Evolutionary conservation across 2,888 invertebrate genomes (phyloP), one percentile per base, ranked within the genome.

Genomic region (Aphelenchoides bicaudatus): DNA sequence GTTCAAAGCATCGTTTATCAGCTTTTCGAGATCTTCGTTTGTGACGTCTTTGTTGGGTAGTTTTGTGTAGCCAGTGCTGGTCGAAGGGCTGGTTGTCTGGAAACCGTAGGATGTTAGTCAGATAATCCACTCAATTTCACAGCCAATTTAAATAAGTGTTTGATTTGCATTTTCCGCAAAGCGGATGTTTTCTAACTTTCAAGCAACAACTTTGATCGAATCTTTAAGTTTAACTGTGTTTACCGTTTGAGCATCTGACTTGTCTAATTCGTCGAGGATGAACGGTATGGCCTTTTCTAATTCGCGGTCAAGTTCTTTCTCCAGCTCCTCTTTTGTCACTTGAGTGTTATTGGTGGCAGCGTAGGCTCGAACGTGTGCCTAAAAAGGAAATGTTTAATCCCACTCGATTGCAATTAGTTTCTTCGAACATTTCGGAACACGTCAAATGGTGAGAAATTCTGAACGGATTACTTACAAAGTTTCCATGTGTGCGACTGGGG

Each of bases 211-310:
- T n/a, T n/a, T n/a, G n/a, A n/a, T n/a, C n/a, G n/a, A n/a, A n/a
- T n/a, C n/a, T n/a, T n/a, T n/a, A n/a, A n/a, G n/a, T n/a, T n/a
- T n/a, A n/a, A n/a, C n/a, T n/a, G n/a, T n/a, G n/a, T n/a, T 43
- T 43, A 43, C 43, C 2, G 8, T 54, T 52, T 21, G 53, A 8
- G 28, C 55, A 58, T 27, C 53, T 27, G 4, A 29, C 16, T 60
- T 54, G 10, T 65, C 58, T 10, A 62, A 47, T 38, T 68, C 64
- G n/a, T 67, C 63, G 28, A 67, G 39, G 23, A 63, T 59, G 30
- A 59, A 23, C 10, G 66, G 62, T 39, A 63, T 65, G 6, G 66
- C 47, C 30, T 56, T 46, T 34, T 58, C 61, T 38, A 67, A 48
- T 46, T 65, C 66, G 31, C 52, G 37, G 37, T 64, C 43, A 23